These are phyloP conservation scores for Cephus cinctus DNA, from an alignment of 1,140 invertebrate genomes.

Conservation along the genomic window DNA sequence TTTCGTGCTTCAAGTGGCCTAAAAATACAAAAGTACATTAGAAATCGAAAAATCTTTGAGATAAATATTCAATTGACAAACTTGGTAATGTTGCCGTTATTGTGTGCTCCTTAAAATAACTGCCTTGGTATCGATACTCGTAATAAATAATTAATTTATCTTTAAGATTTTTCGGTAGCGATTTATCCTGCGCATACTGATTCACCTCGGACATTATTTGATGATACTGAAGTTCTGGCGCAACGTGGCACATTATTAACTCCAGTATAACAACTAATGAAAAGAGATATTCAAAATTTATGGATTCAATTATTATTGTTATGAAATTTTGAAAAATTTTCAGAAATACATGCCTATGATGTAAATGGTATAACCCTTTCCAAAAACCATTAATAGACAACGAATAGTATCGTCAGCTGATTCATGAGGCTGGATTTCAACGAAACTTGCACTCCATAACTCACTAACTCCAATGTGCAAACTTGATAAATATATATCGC, in stretches of 20 bases:
- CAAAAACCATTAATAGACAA: conserved; percentile 29
- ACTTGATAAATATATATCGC: conserved; percentile 30
- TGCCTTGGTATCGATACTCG: conserved; percentile 36
- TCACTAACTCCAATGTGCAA: conserved; percentile 36
- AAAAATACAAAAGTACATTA: not conserved
- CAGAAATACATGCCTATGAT: conserved; percentile 28
- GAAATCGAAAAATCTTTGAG: not conserved
- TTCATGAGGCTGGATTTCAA: conserved; percentile 22
- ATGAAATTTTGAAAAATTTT: conserved; percentile 4
- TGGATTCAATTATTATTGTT: conserved; percentile 5
- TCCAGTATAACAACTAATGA: conserved; percentile 40
- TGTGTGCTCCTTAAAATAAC: conserved; percentile 38
- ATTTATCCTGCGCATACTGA: conserved; percentile 35
- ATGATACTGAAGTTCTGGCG: conserved; percentile 38
- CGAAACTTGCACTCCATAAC: conserved; percentile 32
- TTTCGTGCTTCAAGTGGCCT: conserved; percentile 39
- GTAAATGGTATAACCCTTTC: conserved; percentile 34
- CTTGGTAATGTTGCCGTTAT: conserved; percentile 35
- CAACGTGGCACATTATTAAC: conserved; percentile 26
- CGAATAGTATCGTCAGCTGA: conserved; percentile 28
- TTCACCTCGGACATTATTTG: conserved; percentile 30
- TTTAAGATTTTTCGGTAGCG: conserved; percentile 26
- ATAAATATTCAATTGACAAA: conserved; percentile 14
- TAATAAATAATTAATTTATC: conserved; percentile 36
- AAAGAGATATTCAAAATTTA: not conserved